Base-by-base conservation (phyloP, 2,888 invertebrate species). In the Bembecia ichneumoniformis region DNA sequence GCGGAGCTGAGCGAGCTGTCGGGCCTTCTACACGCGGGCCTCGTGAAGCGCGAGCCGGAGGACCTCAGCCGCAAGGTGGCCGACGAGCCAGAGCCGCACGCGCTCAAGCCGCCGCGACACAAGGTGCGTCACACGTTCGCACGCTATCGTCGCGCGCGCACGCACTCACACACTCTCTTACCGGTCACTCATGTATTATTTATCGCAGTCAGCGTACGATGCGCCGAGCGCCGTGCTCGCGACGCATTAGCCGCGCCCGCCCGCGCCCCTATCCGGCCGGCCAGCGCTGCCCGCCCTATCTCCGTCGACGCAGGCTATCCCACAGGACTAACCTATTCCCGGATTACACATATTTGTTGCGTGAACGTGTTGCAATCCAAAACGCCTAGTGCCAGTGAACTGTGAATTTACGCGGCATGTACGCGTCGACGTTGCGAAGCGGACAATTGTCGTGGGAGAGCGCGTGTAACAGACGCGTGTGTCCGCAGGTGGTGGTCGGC, bases 11-110 rank as follows among this genome's bases (percentile, higher is more conserved):
- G 77, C 79, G 88, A 88, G 72, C 88, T 86, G 74, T 87, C 86
- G 75, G 87, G 87, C 62, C 89, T 90, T 81, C 88, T 90, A 60
- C 89, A 90, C 81, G 88, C 90, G 75, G 90, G 90, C 72, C 90
- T 90, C 74, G 92, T 93, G 77, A 94, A 94, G 87, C 90, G 93
- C 76, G 94, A 94, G 82, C 94, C 94, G 68, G 94, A 94, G 87
- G 94, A 94, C 79, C 89, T 94, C 63, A 93, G 93, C 88, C 89
- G 91, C 77, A 91, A 91, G 87, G 83, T 89, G 79, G 88, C 89
- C 77, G 89, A 88, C 76, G 88, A 88, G 78, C 90, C 90, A 68
- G 78, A 81, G 76, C 75, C 82, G 82, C 86, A 88, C 87, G 82
- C 89, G 90, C 75, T 88, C 89, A 76, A 89, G 90, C 82, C 88